Conservation (phyloP, 1,140 invertebrate genomes). For the Paramacrobiotus metropolitanus region DNA sequence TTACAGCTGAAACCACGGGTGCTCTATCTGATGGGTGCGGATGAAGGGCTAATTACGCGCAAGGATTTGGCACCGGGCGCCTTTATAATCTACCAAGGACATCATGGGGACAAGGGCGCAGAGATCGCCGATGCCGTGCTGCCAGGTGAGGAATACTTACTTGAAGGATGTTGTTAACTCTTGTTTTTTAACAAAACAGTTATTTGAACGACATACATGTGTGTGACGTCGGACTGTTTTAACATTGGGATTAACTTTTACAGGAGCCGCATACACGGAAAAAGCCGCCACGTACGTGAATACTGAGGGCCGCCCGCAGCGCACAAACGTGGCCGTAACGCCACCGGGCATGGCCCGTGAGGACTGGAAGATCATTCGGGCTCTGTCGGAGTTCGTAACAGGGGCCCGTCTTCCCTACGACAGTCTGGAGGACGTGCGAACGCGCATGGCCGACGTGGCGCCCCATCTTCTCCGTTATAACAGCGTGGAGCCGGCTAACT, state of each 20-base stretch:
- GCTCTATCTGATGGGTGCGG: conserved; percentile 73
- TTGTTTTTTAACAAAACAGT: background rate
- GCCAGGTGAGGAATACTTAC: conserved; percentile 30
- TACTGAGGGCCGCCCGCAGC: conserved; percentile 86
- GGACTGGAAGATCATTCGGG: conserved; percentile 94
- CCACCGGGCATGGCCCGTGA: conserved; percentile 77
- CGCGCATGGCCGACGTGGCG: conserved; percentile 53
- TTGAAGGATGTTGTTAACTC: background rate
- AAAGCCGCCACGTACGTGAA: conserved; percentile 91
- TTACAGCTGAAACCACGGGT: conserved; percentile 39
- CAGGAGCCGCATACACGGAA: conserved; percentile 82
- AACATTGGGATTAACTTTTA: background rate
- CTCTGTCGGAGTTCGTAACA: conserved; percentile 42
- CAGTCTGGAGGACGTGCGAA: conserved; percentile 52
- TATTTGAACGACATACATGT: background rate
- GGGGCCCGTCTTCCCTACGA: conserved; percentile 71
- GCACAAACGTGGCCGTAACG: conserved; percentile 64
- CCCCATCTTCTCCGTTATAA: conserved; percentile 68
- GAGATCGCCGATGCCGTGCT: conserved; percentile 73
- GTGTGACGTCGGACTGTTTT: background rate
- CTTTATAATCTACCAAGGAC: conserved; percentile 73
- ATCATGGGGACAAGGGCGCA: conserved; percentile 77
- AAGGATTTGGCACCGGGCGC: conserved; percentile 53
- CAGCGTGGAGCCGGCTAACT: conserved; percentile 54
- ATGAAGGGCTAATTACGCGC: conserved; percentile 50